Evolutionary conservation across 2,888 invertebrate genomes (phyloP), one percentile per base, ranked within the genome.

Genomic region (Hoplodrina blanda): DNA sequence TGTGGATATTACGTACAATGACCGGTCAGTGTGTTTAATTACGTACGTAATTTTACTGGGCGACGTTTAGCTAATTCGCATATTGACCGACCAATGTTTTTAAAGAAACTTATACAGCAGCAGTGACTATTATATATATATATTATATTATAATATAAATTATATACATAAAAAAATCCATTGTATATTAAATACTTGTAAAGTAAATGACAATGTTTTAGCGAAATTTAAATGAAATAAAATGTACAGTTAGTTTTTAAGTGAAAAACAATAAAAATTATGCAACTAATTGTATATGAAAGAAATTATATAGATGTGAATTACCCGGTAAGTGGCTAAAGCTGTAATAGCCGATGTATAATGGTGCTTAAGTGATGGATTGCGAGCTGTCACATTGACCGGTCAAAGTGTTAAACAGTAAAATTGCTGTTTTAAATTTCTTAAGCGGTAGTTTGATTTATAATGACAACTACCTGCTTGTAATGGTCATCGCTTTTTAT

Each of bases 191-290:
- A 64, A 69, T 57, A 68, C 41, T 65, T 77, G 69, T 78, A 78
- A 78, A 73, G 59, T 78, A 64, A 73, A 61, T 61, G 65, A 70
- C 25, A 63, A 65, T 65, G 69, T 70, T 68, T 49, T 80, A 82
- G 76, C 55, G 46, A 81, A 81, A 73, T 76, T 72, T 64, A 61
- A 60, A 73, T 64, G 64, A 64, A 73, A 61, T 73, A 64, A 56
- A 49, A 60, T 81, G 81, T 81, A 81, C 81, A 81, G 82, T 62
- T 81, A 81, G 76, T 37, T 41, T 55, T 1, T 81, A 81, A 81
- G 82, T 61, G 76, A 79, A 49, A 81, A 76, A 81, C 82, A 81
- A 81, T 81, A 81, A 79, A n/a, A 69, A 46, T 60, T 44, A 65
- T 64, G 60, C 57, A 71, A 69, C 62, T 66, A 55, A 64, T 65